A percentile compares a stretch with the other conserved stretches of the same genome.
phyloP scores from a whole-genome alignment of 2,888 invertebrate species.

The Nasonia oneida region DNA sequence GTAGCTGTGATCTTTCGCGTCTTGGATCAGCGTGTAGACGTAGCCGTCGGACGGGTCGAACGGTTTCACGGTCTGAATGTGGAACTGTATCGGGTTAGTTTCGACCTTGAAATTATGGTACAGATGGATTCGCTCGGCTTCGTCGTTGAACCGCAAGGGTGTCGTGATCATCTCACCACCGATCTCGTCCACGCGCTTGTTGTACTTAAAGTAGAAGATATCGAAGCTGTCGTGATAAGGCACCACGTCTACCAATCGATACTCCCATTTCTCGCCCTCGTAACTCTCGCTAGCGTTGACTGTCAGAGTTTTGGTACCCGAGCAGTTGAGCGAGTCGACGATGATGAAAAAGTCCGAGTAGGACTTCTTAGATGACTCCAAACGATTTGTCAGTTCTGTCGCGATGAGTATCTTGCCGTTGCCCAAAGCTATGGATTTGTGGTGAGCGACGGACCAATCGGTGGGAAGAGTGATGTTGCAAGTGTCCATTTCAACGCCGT shows the following conservation, averaged over 20 bases:
- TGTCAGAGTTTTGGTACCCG: neutral
- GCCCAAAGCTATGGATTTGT: neutral
- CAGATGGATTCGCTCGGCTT: neutral
- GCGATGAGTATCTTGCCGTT: neutral
- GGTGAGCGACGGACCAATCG: neutral
- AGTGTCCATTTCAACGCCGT: neutral
- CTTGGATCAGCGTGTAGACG: no score
- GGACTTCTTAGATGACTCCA: neutral
- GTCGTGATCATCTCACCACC: neutral
- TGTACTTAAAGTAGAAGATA: neutral
- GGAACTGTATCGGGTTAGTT: neutral
- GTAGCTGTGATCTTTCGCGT: no score
- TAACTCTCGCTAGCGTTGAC: no score
- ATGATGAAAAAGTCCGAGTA: neutral
- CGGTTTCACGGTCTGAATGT: neutral
- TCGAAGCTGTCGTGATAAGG: neutral
- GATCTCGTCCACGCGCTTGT: no score
- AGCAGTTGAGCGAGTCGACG: neutral
- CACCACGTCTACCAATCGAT: neutral
- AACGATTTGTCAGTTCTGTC: neutral
- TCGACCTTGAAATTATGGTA: neutral
- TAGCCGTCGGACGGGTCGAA: no score
- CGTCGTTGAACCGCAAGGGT: neutral
- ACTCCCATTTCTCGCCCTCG: neutral
- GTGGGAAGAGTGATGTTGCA: neutral